Evolutionary conservation across 2,797 vertebrate genomes (phyloP).

Genomic region (Botia almorhae): DNA sequence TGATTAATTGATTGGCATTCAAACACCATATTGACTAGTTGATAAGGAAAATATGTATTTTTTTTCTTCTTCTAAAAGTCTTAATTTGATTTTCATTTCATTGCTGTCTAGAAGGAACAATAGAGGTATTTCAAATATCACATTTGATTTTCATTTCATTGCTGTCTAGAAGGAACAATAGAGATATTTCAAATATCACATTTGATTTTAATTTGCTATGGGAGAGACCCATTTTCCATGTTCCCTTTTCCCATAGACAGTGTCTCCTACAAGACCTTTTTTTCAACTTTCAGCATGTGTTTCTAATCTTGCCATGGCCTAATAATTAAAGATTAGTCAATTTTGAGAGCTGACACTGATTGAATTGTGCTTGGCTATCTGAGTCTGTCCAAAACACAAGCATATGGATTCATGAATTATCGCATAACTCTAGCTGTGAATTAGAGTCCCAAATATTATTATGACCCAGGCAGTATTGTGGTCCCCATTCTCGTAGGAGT

Average conservation of each 20-base stretch:
- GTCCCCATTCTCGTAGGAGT: slow-evolving; percentile 63
- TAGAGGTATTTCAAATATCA: not conserved
- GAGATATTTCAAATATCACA: not conserved
- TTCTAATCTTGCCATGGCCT: slow-evolving; percentile 58
- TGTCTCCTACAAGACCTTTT: slow-evolving; percentile 31
- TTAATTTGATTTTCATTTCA: not conserved
- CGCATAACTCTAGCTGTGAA: slow-evolving; percentile 57
- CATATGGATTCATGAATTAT: slow-evolving; percentile 61
- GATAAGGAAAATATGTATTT: too few relatives aligned
- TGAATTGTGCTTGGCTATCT: slow-evolving; percentile 56
- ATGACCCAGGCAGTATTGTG: slow-evolving; percentile 52
- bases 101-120: not conserved
- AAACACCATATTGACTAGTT: too few relatives aligned
- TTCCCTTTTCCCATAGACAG: not conserved
- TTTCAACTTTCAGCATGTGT: slow-evolving; percentile 57
- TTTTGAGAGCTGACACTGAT: slow-evolving; percentile 57
- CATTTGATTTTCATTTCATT: not conserved
- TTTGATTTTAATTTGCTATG: not conserved
- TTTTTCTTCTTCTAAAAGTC: too few relatives aligned
- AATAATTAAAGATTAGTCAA: slow-evolving; percentile 48
- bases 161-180: not conserved
- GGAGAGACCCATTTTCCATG: not conserved
- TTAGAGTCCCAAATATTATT: slow-evolving; percentile 61
- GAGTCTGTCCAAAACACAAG: slow-evolving; percentile 47
- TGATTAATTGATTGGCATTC: too few relatives aligned